Evolutionary conservation across 53 echinoderm and acorn worm species (phyloP), one percentile per base, ranked within the genome.

Genomic region (Actinopyga echinites): DNA sequence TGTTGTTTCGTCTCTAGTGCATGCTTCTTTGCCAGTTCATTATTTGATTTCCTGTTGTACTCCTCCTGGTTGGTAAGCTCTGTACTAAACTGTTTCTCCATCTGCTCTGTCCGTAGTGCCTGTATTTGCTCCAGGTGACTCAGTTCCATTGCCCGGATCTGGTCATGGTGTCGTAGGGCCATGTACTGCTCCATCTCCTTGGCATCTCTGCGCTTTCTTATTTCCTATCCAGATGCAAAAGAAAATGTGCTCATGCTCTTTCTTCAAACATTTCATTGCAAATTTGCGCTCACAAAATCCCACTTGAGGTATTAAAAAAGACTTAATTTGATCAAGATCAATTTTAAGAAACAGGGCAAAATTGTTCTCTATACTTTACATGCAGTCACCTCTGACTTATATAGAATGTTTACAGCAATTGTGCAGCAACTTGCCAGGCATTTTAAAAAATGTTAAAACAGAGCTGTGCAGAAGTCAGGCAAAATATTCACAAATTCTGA

Each of bases 141-240:
- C 62, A 88, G 89, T 64, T 97, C 97, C 62, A 97, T 86, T 23
- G 83, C 80, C 49, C 93, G 90, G 24, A 89, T 92, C 86, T 94
- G 90, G 56, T 97, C 97, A 33, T 97, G 97, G 85, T 97, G 97
- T 1, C 94, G 80, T 31, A 92, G 87, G 30, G 91, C 92, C 97
- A 97, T 97, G 74, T 86, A 90, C 57, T 97, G 97, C 36, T 97
- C 97, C 92, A 92, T 93, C 75, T 97, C 94, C 68, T 92, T 94
- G 75, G 92, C 85, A 7, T 88, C 86, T 65, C 92, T 91, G 24
- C 92, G 88, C 77, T 92, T 92, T 55, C 91, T 92, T 30, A 97
- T 86, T 64, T 92, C 94, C 97, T 97, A 75, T 17, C 19, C 19
- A 19, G 55, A 25, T 53, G 52, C 42, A 5, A 69, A 69, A 31